phyloP scores from a whole-genome alignment of 2,888 invertebrate species.

The Epinotia ramella region DNA sequence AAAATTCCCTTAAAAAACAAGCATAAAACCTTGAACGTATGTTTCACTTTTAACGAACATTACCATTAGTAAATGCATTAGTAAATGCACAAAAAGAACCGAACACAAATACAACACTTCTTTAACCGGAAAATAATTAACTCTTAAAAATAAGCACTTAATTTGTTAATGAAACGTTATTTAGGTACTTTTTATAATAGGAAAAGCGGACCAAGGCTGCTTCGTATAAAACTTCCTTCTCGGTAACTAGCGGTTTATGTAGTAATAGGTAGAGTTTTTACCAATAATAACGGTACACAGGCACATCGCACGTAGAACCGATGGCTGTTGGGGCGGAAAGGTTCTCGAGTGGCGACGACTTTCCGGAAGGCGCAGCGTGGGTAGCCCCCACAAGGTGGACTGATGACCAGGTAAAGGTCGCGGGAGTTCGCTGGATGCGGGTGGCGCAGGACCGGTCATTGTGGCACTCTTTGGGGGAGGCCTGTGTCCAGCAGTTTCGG shows the following conservation, averaged over 20 bases:
- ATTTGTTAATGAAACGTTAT: constrained; percentile 22
- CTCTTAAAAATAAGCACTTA: constrained; percentile 28
- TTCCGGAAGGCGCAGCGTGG: no score
- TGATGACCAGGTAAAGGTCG: no score
- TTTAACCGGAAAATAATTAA: constrained; percentile 39
- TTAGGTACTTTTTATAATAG: constrained; percentile 33
- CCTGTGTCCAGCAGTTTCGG: no score
- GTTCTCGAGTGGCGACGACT: no score
- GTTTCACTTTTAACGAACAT: constrained; percentile 13
- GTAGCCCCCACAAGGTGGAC: no score
- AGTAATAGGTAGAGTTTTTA: background rate
- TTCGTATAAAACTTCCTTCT: constrained; percentile 5
- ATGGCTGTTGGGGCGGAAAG: no score
- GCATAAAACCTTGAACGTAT: constrained; percentile 11
- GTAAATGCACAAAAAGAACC: constrained; percentile 6
- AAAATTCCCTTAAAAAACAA: background rate
- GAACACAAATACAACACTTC: constrained; percentile 11
- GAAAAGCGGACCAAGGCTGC: constrained; percentile 33
- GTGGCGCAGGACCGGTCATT: no score
- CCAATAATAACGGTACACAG: no score
- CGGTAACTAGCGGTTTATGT: background rate
- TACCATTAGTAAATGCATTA: constrained; percentile 22
- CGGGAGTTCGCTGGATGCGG: no score
- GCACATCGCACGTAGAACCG: no score
- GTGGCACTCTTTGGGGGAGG: no score